phyloP scores from a whole-genome alignment of 2,888 invertebrate genomes.

The Hyposoter dolosus region DNA sequence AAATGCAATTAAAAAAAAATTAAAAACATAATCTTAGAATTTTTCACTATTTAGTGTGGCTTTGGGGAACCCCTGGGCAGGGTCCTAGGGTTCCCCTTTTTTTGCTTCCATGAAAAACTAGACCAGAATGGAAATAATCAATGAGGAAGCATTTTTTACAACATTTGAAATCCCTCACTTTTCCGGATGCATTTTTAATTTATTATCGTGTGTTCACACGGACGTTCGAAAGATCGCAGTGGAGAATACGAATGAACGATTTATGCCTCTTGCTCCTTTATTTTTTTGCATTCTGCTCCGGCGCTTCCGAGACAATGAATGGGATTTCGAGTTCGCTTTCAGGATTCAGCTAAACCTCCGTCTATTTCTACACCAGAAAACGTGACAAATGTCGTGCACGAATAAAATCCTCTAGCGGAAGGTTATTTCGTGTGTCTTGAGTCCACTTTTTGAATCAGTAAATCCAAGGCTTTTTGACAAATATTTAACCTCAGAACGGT shows the following conservation, averaged over 20 bases:
- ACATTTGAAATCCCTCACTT: neutral
- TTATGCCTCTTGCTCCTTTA: neutral
- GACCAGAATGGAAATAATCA: neutral
- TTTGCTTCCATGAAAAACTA: neutral
- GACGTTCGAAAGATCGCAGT: neutral
- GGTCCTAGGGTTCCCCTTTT: neutral
- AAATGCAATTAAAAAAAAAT: too few species aligned
- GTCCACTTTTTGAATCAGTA: constrained; percentile 20
- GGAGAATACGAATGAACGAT: neutral
- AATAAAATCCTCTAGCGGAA: neutral
- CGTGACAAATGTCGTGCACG: constrained; percentile 47
- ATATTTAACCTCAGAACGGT: neutral
- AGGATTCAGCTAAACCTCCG: constrained; percentile 23
- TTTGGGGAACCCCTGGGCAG: too few species aligned
- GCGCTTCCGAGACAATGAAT: neutral
- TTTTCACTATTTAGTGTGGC: too few species aligned
- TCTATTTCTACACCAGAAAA: constrained; percentile 33
- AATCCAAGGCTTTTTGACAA: neutral
- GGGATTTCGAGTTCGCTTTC: constrained; percentile 10
- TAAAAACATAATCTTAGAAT: too few species aligned
- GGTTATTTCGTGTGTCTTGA: constrained; percentile 29
- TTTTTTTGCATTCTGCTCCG: neutral
- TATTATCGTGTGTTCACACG: neutral
- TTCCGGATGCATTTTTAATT: neutral
- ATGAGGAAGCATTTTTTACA: neutral